Conservation (phyloP, 2,113 vertebrate genomes). For the Alouatta palliata region DNA sequence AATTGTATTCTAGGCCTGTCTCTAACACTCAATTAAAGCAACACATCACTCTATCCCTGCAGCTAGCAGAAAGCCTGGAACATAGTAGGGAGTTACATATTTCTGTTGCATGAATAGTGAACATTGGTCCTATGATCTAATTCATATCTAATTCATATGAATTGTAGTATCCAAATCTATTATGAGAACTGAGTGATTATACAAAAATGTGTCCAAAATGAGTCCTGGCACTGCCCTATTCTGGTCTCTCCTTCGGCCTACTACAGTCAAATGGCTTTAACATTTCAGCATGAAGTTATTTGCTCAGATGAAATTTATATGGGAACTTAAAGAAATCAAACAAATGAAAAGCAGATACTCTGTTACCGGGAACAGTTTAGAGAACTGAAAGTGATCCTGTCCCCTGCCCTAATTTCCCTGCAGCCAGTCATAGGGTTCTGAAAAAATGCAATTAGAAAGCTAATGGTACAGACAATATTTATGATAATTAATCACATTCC, state of each 20-base stretch:
- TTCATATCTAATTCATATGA: background rate
- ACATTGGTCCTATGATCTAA: background rate
- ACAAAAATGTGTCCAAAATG: background rate
- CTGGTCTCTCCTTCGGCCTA: background rate
- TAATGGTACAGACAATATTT: background rate
- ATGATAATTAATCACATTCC: background rate
- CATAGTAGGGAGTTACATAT: background rate
- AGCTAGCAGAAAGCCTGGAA: background rate
- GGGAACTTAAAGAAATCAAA: background rate
- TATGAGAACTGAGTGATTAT: background rate
- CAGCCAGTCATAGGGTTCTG: background rate
- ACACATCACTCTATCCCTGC: background rate
- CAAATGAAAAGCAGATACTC: background rate
- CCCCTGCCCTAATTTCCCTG: background rate
- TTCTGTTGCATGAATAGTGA: background rate
- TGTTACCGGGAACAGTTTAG: background rate
- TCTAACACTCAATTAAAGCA: background rate
- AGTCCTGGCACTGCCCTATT: background rate
- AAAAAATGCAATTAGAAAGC: background rate
- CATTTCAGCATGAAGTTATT: background rate
- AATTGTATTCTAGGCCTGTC: background rate
- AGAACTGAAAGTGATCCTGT: background rate
- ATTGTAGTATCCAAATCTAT: background rate
- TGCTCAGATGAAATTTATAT: background rate
- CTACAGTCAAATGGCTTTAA: background rate